These are phyloP conservation scores for Petrocephalus schoutedeni DNA, from an alignment of 2,797 vertebrate genomes.

Conservation along the genomic window DNA sequence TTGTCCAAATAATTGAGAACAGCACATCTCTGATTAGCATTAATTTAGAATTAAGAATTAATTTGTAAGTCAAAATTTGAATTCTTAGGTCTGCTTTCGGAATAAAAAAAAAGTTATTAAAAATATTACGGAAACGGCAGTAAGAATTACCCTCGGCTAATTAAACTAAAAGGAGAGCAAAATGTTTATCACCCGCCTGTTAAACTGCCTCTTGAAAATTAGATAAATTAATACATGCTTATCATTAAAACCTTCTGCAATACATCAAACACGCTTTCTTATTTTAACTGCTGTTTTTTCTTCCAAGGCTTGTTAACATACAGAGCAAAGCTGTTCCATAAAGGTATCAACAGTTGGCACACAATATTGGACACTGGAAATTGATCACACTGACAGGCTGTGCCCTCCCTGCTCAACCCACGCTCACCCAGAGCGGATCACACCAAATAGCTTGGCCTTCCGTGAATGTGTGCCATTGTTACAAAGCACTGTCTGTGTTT, in stretches of 20 bases:
- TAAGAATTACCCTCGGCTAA: constrained; percentile 6
- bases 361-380: neutral
- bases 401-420: neutral
- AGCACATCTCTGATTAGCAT: neutral
- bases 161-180: constrained; percentile 1
- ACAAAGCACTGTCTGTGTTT: neutral
- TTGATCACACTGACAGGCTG: neutral
- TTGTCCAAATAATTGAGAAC: neutral
- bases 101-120: neutral
- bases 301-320: neutral
- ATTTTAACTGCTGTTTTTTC: neutral
- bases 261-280: neutral
- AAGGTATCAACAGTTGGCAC: constrained; percentile 5
- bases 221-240: constrained; percentile 5
- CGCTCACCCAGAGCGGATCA: neutral
- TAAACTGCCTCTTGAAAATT: neutral
- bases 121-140: neutral
- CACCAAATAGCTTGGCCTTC: neutral
- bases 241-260: neutral
- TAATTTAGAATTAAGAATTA: constrained; percentile 20
- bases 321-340: neutral
- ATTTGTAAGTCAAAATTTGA: constrained; percentile 4
- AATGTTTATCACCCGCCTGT: neutral
- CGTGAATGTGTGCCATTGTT: neutral
- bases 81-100: constrained; percentile 11